phyloP scores from a whole-genome alignment of 2,888 invertebrate genomes.

The Liodrosophila aerea region DNA sequence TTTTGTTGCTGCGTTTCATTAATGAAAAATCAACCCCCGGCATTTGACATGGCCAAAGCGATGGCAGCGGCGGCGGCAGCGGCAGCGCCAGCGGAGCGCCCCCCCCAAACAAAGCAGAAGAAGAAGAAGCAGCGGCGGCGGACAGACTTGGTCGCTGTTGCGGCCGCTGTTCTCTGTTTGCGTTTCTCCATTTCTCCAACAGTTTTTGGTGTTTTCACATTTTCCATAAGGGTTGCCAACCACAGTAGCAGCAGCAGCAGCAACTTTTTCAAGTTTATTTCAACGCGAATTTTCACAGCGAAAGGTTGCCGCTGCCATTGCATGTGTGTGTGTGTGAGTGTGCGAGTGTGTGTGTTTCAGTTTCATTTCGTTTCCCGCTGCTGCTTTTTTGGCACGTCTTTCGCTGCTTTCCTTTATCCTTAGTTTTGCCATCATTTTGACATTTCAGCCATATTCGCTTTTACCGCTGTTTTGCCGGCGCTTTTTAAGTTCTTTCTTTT shows the following conservation, averaged over 20 bases:
- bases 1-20: conserved; percentile 57
- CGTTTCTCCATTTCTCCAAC: conserved; percentile 24
- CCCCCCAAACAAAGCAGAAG: conserved; percentile 71
- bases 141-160: no score
- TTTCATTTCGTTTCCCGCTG: conserved; percentile 1
- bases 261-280: conserved; percentile 62
- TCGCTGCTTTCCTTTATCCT: conserved; percentile 14
- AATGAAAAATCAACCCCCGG: conserved; percentile 73
- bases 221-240: conserved; percentile 60
- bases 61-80: conserved; percentile 26
- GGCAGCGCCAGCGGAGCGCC: conserved; percentile 12
- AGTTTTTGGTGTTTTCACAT: conserved; percentile 33
- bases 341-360: conserved; percentile 12
- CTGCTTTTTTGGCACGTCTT: conserved; percentile 17
- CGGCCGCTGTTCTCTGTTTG: conserved; percentile 22
- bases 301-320: conserved; percentile 32
- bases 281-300: conserved; percentile 51
- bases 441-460: conserved; percentile 56
- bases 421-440: no score
- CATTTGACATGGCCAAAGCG: conserved; percentile 52
- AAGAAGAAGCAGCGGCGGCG: conserved; percentile 27
- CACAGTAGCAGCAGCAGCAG: conserved; percentile 12
- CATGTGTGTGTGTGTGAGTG: conserved; percentile 8
- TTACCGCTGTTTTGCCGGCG: conserved; percentile 53
- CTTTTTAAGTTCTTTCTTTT: conserved; percentile 35